Evolutionary conservation across 2,113 vertebrate species (phyloP).

Genomic region (Myocastor coypus): DNA sequence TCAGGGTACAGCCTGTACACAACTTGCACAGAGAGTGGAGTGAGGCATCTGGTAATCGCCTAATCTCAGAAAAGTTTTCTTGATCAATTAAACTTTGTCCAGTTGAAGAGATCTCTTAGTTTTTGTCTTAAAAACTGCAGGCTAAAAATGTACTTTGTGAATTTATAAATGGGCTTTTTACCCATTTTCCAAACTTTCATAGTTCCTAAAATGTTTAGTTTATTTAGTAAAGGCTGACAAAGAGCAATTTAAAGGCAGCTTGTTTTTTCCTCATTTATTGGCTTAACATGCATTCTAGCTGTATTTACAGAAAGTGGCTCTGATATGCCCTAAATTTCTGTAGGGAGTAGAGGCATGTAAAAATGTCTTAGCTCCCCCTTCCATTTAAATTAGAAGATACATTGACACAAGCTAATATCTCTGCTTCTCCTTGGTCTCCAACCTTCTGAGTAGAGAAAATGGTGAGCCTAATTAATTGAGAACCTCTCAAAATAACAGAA

Average conservation of each 20-base stretch:
- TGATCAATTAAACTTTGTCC: neutral
- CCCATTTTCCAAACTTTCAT: neutral
- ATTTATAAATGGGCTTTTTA: neutral
- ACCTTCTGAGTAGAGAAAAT: neutral
- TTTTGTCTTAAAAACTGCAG: neutral
- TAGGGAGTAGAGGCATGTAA: neutral
- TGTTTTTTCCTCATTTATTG: neutral
- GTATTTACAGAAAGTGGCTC: neutral
- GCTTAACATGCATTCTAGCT: neutral
- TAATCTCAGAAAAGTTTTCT: neutral
- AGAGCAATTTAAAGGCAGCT: neutral
- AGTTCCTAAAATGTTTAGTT: neutral
- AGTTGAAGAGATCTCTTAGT: neutral
- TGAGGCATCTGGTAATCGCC: too few relatives aligned
- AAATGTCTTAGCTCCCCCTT: fast-evolving
- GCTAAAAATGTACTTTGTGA: neutral
- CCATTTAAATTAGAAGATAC: neutral
- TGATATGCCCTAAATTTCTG: neutral
- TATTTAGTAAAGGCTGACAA: neutral
- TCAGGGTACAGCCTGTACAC: neutral
- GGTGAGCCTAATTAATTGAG: neutral
- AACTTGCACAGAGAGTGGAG: too few relatives aligned
- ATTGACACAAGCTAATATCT: neutral
- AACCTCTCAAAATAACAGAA: neutral
- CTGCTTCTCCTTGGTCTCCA: neutral